Conservation (phyloP, 2,797 vertebrate genomes). For the Onychomys torridus region DNA sequence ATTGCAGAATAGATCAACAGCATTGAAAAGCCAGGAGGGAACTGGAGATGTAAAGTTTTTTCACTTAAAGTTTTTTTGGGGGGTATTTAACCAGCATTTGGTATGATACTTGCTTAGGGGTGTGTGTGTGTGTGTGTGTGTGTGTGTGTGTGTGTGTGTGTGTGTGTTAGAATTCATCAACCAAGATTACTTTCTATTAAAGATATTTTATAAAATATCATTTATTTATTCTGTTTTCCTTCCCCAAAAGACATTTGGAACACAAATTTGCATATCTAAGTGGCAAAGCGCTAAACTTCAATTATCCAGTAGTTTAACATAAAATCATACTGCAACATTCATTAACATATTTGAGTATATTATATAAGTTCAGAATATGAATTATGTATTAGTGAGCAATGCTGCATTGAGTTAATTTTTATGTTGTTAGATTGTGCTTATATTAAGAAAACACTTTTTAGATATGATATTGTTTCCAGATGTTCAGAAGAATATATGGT, state of each 20-base stretch:
- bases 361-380: slow-evolving; percentile 62
- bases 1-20: slow-evolving; percentile 14
- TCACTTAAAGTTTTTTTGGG: slow-evolving; percentile 37
- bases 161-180: slow-evolving; percentile 48
- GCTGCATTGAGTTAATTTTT: slow-evolving; percentile 44
- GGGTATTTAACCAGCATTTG: slow-evolving; percentile 59
- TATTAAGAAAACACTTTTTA: not conserved
- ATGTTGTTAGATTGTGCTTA: slow-evolving; percentile 51
- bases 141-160: not conserved
- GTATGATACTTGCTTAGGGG: slow-evolving; percentile 45
- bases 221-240: slow-evolving; percentile 41
- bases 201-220: slow-evolving; percentile 65
- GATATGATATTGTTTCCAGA: not conserved
- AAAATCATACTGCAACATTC: slow-evolving; percentile 12
- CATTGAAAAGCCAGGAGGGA: slow-evolving; percentile 24
- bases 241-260: slow-evolving; percentile 47
- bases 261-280: fast-evolving
- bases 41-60: slow-evolving; percentile 26
- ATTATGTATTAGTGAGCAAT: not conserved
- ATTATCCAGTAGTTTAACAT: slow-evolving; percentile 44
- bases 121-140: not conserved
- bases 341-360: slow-evolving; percentile 43
- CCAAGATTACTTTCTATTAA: not conserved
- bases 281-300: slow-evolving; percentile 44
- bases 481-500: slow-evolving; percentile 44